Percentiles rank a stretch among this genome's conserved stretches.
These are phyloP conservation scores for Holotrichia oblita DNA, from an alignment of 1,140 invertebrate species.

Conservation along the genomic window DNA sequence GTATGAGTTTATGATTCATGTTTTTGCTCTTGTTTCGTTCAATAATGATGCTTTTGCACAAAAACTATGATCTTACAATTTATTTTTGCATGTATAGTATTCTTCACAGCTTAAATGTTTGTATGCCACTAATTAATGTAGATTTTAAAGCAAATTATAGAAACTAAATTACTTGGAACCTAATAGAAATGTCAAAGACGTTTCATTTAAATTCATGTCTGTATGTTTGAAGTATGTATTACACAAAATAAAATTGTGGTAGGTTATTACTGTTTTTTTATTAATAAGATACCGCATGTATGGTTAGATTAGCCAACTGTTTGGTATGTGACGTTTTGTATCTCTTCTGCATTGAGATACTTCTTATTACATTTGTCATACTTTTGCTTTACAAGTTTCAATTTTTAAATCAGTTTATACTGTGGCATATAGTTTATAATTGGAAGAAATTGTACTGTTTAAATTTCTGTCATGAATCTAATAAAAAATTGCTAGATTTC, in stretches of 20 bases:
- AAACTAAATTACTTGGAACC: background rate
- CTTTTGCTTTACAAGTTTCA: no score
- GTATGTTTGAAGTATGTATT: background rate
- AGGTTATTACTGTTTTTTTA: background rate
- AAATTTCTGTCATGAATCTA: no score
- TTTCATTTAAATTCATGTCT: background rate
- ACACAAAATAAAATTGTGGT: background rate
- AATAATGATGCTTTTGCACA: conserved; percentile 12
- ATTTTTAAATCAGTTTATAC: no score
- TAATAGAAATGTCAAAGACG: no score
- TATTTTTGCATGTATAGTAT: conserved; percentile 12
- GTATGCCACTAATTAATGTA: background rate
- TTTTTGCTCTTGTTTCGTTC: conserved; percentile 3
- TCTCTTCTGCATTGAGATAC: no score
- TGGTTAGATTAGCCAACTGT: no score
- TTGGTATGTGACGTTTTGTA: no score
- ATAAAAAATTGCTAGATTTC: no score
- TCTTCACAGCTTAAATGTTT: background rate
- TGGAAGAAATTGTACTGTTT: no score
- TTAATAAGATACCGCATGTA: no score
- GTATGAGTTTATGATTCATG: background rate
- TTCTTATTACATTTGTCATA: no score
- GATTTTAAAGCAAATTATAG: background rate
- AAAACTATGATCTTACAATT: background rate
- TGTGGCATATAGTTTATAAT: no score